Percentiles rank a stretch among this genome's conserved stretches.
These are phyloP conservation scores for Rhinogobius similis DNA, from an alignment of 2,113 vertebrate genomes.

Conservation along the genomic window DNA sequence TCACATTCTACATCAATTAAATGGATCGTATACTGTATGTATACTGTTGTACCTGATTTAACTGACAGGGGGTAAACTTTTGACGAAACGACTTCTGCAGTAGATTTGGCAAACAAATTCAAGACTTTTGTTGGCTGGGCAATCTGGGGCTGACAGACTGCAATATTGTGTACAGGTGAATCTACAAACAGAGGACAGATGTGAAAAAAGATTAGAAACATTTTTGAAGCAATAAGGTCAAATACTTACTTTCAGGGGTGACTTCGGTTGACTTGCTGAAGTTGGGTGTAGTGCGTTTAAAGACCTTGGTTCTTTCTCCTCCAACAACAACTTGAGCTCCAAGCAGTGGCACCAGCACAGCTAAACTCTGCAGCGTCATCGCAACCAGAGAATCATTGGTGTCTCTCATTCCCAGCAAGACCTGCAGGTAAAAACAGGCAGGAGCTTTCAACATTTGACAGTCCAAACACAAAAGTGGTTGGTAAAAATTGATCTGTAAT, in stretches of 20 bases:
- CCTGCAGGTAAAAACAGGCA: conserved; percentile 68
- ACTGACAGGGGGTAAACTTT: conserved; percentile 26
- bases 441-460: not conserved
- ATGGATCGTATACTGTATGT: too few relatives aligned
- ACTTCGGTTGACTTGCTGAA: conserved; percentile 88
- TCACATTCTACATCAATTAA: not conserved
- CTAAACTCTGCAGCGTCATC: conserved; percentile 90
- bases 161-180: conserved; percentile 77
- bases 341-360: conserved; percentile 90
- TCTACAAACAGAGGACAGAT: conserved; percentile 52
- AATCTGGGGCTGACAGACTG: conserved; percentile 69
- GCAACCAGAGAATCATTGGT: conserved; percentile 89
- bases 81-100: conserved; percentile 33
- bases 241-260: conserved; percentile 87
- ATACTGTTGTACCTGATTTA: conserved; percentile 56
- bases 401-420: conserved; percentile 93
- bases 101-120: conserved; percentile 63
- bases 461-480: not conserved
- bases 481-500: not conserved
- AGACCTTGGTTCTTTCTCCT: conserved; percentile 92
- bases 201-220: not conserved
- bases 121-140: conserved; percentile 69
- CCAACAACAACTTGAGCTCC: conserved; percentile 96
- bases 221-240: not conserved
- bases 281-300: conserved; percentile 91